phyloP scores from a whole-genome alignment of 2,113 vertebrate species.

The Ramphastos sulfuratus region DNA sequence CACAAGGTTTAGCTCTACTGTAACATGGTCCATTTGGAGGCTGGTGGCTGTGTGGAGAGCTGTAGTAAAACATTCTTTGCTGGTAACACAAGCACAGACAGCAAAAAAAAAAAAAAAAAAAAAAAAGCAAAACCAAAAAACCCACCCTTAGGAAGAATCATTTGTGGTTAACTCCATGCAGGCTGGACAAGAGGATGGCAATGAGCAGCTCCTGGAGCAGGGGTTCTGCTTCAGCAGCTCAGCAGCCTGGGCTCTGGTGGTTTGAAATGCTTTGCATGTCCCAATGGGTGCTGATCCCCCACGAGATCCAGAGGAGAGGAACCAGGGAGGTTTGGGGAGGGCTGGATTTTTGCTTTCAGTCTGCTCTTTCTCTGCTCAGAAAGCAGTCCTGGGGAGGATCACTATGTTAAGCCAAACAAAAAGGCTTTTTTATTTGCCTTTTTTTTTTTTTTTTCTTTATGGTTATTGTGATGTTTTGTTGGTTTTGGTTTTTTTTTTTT shows the following conservation, averaged over 20 bases:
- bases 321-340: neutral
- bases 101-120: neutral
- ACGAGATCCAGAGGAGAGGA: neutral
- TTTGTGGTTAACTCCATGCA: conserved; percentile 57
- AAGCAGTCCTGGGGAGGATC: neutral
- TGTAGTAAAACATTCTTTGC: conserved; percentile 70
- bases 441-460: neutral
- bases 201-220: neutral
- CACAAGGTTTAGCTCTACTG: conserved; percentile 70
- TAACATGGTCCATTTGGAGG: conserved; percentile 79
- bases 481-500: neutral
- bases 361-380: neutral
- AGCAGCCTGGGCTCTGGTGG: neutral
- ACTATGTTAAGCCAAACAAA: neutral
- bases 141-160: neutral
- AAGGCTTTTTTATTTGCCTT: neutral
- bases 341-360: neutral
- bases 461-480: too few species aligned
- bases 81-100: conserved; percentile 28
- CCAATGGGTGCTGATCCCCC: neutral
- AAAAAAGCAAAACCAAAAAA: neutral
- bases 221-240: neutral
- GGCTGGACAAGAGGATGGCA: neutral
- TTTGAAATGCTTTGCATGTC: neutral
- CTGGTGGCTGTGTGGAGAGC: conserved; percentile 76